Evolutionary conservation across 2,888 invertebrate species (phyloP), one percentile per base, ranked within the genome.

Genomic region (Agrochola lychnidis): DNA sequence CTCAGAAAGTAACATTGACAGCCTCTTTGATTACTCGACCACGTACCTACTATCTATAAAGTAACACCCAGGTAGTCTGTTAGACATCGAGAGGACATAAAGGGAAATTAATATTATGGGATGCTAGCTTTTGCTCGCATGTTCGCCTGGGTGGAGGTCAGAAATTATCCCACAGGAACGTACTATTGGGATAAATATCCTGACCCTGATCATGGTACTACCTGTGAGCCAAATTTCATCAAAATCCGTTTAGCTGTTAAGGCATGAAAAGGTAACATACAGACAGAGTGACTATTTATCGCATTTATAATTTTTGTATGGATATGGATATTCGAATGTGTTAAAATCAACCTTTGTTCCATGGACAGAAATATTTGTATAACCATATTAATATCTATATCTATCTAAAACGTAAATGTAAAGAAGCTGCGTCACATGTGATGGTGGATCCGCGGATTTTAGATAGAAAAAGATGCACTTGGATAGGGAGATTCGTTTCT

Each of bases 11-110:
- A 51, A 57, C 16, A 72, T 61, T 75, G 78, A 82, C 66, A 76
- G 63, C 45, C 19, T 72, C 57, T 78, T 82, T 70, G 62, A 79
- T 79, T 62, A 69, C 75, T 64, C 2, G 63, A 57, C 25, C 51
- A 53, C 16, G 9, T 74, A 77, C n/a, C n/a, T n/a, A n/a, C 45
- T 56, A 51, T 64, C 42, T 67, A 5, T 14, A 67, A 30, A 67
- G 22, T 25, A 45, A 61, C 62, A 64, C 70, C 69, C 19, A 19
- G 7, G 19, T 36, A 40, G 14, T 30, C 6, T 48, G 16, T 25
- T n/a, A 59, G 45, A 72, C 72, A 36, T 73, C 36, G 19, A 51
- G 7, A 25, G 36, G 48, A 63, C 70, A 74, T 74, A 66, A 42
- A n/a, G 0, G 10, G 25, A 70, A 6, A 12, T 66, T 19, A 67